Percentiles rank a stretch among this genome's conserved stretches.
Evolutionary conservation across 2,888 invertebrate species (phyloP).

Genomic region (Eilema sororculum): DNA sequence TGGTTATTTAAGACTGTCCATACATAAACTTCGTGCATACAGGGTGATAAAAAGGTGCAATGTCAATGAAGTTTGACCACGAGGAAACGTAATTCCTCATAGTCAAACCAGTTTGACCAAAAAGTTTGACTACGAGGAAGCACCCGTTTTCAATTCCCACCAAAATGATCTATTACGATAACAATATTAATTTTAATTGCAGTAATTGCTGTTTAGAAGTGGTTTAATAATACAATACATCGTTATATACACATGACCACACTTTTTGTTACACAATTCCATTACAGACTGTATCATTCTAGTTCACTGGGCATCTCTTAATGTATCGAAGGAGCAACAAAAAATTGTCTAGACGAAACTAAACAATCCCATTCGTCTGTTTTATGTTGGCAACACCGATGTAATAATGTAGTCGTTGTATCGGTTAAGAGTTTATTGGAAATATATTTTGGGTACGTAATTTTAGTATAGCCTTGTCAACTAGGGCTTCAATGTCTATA

Average conservation of each 20-base stretch:
- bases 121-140: no score
- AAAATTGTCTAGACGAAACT: conserved; percentile 40
- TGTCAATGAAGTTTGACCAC: no score
- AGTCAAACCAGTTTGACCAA: no score
- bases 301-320: conserved; percentile 15
- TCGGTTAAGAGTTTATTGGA: neutral
- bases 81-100: no score
- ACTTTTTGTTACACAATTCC: conserved; percentile 15
- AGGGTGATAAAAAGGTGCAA: no score
- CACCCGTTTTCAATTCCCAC: no score
- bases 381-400: conserved; percentile 14
- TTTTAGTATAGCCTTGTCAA: neutral
- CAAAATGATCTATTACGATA: no score
- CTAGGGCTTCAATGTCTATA: neutral
- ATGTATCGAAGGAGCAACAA: conserved; percentile 25
- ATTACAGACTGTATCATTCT: conserved; percentile 18
- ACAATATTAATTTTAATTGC: neutral
- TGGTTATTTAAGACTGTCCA: no score
- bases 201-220: neutral
- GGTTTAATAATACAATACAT: neutral
- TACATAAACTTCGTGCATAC: no score
- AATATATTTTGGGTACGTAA: neutral
- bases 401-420: neutral
- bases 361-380: conserved; percentile 18
- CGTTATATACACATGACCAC: neutral